phyloP scores from a whole-genome alignment of 1,140 invertebrate genomes.

The Tachypleus tridentatus region DNA sequence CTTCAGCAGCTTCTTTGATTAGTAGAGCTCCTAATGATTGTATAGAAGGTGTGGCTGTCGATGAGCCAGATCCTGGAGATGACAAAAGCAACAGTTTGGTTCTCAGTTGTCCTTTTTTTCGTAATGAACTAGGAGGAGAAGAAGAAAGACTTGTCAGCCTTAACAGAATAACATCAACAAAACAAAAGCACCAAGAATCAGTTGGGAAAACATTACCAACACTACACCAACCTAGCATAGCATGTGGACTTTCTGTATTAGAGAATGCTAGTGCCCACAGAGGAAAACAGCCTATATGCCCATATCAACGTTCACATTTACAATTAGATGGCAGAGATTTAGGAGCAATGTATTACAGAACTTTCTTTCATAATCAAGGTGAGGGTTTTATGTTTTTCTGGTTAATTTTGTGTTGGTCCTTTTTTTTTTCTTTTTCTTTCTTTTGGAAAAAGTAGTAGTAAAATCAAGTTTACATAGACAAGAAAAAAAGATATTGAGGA shows the following conservation, averaged over 20 bases:
- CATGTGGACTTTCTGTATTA: constrained; percentile 62
- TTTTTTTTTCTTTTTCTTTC: too few species aligned
- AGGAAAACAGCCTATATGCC: constrained; percentile 59
- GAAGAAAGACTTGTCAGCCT: constrained; percentile 69
- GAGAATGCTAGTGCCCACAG: constrained; percentile 56
- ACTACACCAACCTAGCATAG: constrained; percentile 52
- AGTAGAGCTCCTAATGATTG: background rate
- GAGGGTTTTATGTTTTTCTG: too few species aligned
- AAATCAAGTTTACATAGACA: too few species aligned
- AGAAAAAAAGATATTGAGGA: too few species aligned
- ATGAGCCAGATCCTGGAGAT: constrained; percentile 57
- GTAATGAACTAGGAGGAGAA: constrained; percentile 85
- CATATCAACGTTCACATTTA: constrained; percentile 41
- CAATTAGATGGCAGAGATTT: background rate
- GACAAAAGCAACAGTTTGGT: constrained; percentile 44
- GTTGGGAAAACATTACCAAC: background rate
- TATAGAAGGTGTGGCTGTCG: constrained; percentile 4
- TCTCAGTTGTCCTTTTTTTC: constrained; percentile 69
- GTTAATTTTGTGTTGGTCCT: too few species aligned
- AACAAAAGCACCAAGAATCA: constrained; percentile 5
- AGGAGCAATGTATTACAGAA: constrained; percentile 3
- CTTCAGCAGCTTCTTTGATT: constrained; percentile 65
- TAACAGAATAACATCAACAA: constrained; percentile 40
- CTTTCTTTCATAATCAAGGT: constrained; percentile 1
- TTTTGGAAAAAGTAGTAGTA: too few species aligned